Percentiles rank a stretch among this genome's conserved stretches.
Evolutionary conservation across 2,113 vertebrate genomes (phyloP).

Genomic region (Pithys albifrons): DNA sequence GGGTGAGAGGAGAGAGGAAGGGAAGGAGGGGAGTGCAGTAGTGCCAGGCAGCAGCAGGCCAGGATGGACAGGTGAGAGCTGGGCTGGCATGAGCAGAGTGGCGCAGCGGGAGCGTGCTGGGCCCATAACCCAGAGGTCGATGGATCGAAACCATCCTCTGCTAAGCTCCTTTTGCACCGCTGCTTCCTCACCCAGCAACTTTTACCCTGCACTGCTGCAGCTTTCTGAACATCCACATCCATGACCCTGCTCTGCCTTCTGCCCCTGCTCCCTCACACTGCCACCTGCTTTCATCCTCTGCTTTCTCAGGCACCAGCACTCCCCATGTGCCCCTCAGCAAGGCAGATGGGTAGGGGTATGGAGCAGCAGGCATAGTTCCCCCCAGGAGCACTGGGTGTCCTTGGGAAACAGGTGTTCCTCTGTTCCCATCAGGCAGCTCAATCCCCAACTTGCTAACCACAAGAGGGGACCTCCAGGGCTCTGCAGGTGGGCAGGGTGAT

Average conservation of each 20-base stretch:
- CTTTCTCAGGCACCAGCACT: too few species aligned
- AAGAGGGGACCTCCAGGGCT: neutral
- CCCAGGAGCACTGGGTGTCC: too few species aligned
- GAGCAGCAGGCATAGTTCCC: neutral
- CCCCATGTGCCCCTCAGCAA: too few species aligned
- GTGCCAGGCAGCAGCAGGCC: accelerated
- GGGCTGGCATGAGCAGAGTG: too few species aligned
- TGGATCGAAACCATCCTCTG: conserved; percentile 35
- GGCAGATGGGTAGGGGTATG: accelerated
- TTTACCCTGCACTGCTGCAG: neutral
- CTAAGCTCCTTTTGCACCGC: neutral
- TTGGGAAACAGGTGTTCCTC: neutral
- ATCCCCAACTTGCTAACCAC: neutral
- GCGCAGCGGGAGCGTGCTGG: conserved; percentile 10
- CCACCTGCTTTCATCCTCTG: too few species aligned
- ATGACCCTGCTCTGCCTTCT: neutral
- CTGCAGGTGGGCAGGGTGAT: neutral
- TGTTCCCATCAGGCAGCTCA: neutral
- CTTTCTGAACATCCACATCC: too few species aligned
- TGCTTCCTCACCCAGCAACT: neutral
- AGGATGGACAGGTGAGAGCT: too few species aligned
- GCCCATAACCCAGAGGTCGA: conserved; percentile 38
- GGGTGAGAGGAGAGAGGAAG: neutral
- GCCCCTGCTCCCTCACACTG: neutral
- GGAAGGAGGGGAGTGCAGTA: neutral